Percentiles rank a stretch among this genome's conserved stretches.
Evolutionary conservation across 2,797 vertebrate genomes (phyloP).

Genomic region (Naso thynnoides): DNA sequence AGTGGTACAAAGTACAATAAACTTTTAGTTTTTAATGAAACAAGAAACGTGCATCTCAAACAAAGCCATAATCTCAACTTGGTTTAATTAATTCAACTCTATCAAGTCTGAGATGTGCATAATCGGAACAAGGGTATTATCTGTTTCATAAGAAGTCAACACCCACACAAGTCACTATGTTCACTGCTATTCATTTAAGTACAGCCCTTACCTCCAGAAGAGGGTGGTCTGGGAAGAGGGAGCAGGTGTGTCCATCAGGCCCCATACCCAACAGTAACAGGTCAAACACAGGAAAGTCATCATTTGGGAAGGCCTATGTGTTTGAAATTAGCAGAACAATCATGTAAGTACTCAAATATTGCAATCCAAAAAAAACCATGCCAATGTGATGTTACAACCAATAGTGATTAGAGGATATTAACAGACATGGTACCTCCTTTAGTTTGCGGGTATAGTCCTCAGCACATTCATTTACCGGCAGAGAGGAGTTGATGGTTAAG

Average conservation of each 20-base stretch:
- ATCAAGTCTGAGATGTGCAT: background rate
- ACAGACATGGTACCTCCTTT: constrained; percentile 80
- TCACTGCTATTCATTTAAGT: background rate
- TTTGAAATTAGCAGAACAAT: constrained; percentile 17
- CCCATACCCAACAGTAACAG: constrained; percentile 92
- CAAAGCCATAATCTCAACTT: background rate
- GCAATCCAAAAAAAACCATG: background rate
- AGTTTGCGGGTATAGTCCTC: constrained; percentile 89
- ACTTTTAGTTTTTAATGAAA: background rate
- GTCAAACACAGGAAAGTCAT: constrained; percentile 89
- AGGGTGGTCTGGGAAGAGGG: constrained; percentile 92
- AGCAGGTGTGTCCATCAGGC: constrained; percentile 95
- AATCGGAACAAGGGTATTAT: background rate
- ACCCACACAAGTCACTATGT: background rate
- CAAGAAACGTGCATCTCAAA: background rate
- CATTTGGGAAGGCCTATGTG: constrained; percentile 86
- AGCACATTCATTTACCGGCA: constrained; percentile 88
- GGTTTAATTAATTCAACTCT: background rate
- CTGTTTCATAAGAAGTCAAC: background rate
- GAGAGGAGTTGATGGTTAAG: constrained; percentile 85
- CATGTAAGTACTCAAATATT: background rate
- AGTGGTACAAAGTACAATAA: background rate
- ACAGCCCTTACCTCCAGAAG: constrained; percentile 88
- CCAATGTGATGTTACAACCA: background rate
- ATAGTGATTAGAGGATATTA: background rate